Evolutionary conservation across 2,888 invertebrate genomes (phyloP), one percentile per base, ranked within the genome.

Genomic region (Machimus rusticus): DNA sequence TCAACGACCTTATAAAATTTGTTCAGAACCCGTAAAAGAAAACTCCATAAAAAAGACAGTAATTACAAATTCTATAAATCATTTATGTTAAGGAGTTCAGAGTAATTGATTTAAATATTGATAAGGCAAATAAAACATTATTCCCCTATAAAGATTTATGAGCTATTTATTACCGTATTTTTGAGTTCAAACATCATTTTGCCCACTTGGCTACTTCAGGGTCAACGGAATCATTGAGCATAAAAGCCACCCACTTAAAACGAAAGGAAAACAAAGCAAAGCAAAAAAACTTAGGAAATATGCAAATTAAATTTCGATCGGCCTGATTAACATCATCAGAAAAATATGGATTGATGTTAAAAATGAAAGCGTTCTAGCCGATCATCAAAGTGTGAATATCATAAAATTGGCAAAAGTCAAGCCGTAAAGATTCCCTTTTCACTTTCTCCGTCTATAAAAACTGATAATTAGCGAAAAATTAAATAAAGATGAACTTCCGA

Each of bases 391-490:
- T 28, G 66, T 66, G 66, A 66, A 66, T 66, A 66, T 66, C 66
- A 66, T 66, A 66, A 23, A 46, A 66, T 23, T 66, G 6, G 19
- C 2, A n/a, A 66, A 66, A 66, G 23, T 8, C 28, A 23, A 19
- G 66, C 66, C 28, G 66, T 19, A 66, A 66, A 51, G 19, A 66
- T 23, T 66, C 66, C 3, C 66, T 66, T 66, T 82, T 82, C 82
- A 82, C 82, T 82, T 82, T 82, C 82, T 82, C 51, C 39, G 28
- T 3, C 57, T 37, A 37, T n/a, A 82, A 82, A 82, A 82, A 82
- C 66, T 66, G 31, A 51, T 37, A 82, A 82, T 82, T 66, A 82
- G 16, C 34, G 57, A 82, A 55, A 31, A 34, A 57, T 57, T 82
- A 34, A 82, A 82, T 82, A 82, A 82, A 57, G 19, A 82, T 82